Conservation (phyloP, 2,797 vertebrate genomes). For the Caiman crocodilus region DNA sequence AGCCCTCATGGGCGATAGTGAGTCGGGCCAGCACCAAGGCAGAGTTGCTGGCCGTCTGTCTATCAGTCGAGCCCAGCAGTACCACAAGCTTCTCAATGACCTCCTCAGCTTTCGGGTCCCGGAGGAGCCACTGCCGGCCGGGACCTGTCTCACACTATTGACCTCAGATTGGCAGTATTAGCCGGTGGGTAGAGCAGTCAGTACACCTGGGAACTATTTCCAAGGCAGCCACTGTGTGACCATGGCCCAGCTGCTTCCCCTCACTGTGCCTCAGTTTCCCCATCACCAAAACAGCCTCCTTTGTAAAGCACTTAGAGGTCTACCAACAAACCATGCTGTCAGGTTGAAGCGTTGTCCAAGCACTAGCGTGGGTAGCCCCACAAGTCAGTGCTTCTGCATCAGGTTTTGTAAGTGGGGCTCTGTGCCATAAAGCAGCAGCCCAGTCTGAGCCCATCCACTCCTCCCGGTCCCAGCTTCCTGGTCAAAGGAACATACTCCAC, state of each 20-base stretch:
- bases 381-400: neutral
- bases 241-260: neutral
- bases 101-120: constrained; percentile 12
- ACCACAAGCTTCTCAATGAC: constrained; percentile 50
- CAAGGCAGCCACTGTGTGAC: neutral
- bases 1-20: constrained; percentile 56
- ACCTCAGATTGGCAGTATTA: neutral
- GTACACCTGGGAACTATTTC: neutral
- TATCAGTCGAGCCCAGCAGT: constrained; percentile 47
- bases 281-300: neutral
- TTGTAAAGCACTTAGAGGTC: neutral
- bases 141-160: neutral
- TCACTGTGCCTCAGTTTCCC: neutral
- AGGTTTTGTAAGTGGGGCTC: neutral
- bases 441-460: neutral
- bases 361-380: neutral
- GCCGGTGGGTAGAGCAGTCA: neutral
- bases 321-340: neutral
- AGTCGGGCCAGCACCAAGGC: constrained; percentile 72
- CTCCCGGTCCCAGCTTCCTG: neutral
- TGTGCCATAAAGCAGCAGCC: too few species aligned
- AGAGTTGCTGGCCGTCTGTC: constrained; percentile 57
- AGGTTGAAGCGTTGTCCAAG: neutral
- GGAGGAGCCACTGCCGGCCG: constrained; percentile 62
- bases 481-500: too few species aligned